phyloP scores from a whole-genome alignment of 1,140 invertebrate genomes.

The Tetramorium simillimum region DNA sequence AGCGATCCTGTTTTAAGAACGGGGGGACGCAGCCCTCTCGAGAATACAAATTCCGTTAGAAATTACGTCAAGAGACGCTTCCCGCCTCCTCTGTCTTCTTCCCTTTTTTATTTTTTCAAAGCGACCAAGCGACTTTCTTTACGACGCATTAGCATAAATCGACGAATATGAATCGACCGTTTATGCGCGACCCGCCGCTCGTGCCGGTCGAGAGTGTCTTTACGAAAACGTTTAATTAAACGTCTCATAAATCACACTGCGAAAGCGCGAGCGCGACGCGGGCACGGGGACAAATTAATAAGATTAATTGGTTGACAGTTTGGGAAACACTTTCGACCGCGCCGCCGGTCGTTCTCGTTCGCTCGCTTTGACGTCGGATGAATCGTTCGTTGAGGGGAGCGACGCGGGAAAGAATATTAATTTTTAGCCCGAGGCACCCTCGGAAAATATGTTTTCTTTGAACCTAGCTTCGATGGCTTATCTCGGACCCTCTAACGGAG shows the following conservation, averaged over 20 bases:
- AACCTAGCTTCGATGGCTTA: constrained; percentile 42
- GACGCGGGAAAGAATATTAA: constrained; percentile 70
- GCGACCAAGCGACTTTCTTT: neutral
- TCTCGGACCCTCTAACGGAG: constrained; percentile 36
- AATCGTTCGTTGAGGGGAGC: constrained; percentile 39
- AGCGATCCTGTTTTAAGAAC: constrained; percentile 56
- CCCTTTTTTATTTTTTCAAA: constrained; percentile 15
- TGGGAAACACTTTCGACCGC: constrained; percentile 78
- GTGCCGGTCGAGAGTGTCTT: constrained; percentile 70
- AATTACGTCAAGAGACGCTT: constrained; percentile 15
- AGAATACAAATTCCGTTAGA: constrained; percentile 50
- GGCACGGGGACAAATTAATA: constrained; percentile 81
- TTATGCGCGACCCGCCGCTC: constrained; percentile 2
- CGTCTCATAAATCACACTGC: constrained; percentile 81
- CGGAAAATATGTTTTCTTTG: constrained; percentile 73
- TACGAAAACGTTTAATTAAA: constrained; percentile 84
- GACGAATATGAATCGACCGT: constrained; percentile 66
- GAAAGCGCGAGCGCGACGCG: constrained; percentile 30
- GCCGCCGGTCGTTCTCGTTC: constrained; percentile 43
- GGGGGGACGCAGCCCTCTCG: constrained; percentile 37
- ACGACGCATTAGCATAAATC: constrained; percentile 73
- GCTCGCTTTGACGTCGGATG: constrained; percentile 60
- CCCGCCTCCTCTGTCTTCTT: neutral
- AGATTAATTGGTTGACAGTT: constrained; percentile 84
- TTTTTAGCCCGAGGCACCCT: constrained; percentile 70